Percentiles rank a stretch among this genome's conserved stretches.
Conservation (phyloP, 2,888 invertebrate species). For the Diaphora mendica region DNA sequence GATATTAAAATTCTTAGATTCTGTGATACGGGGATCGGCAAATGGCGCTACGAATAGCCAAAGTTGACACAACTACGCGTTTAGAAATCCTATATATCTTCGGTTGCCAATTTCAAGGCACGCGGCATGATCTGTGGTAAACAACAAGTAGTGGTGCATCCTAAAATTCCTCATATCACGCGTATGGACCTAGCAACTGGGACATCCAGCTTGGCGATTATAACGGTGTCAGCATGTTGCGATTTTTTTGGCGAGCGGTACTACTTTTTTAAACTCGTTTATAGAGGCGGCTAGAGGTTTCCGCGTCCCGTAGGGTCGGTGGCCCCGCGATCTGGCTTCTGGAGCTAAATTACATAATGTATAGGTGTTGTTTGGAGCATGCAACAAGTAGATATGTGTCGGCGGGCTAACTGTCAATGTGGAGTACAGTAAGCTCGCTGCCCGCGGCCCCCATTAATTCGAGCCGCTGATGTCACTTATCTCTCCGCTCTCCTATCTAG, state of each 20-base stretch:
- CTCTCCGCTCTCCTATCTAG: constrained; percentile 85
- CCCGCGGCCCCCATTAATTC: constrained; percentile 86
- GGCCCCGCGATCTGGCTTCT: constrained; percentile 83
- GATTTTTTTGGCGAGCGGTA: constrained; percentile 87
- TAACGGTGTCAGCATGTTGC: constrained; percentile 88
- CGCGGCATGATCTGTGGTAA: constrained; percentile 78
- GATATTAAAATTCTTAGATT: constrained; percentile 78
- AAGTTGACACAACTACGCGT: constrained; percentile 87
- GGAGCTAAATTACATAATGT: constrained; percentile 87
- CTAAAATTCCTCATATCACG: constrained; percentile 76
- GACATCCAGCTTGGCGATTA: constrained; percentile 87
- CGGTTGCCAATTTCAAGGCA: constrained; percentile 75
- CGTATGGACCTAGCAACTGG: constrained; percentile 83
- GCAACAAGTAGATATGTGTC: constrained; percentile 87
- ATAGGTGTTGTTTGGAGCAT: constrained; percentile 82
- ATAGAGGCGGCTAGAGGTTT: constrained; percentile 86
- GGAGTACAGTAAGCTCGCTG: constrained; percentile 86
- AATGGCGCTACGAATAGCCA: constrained; percentile 86
- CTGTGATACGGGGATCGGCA: constrained; percentile 83
- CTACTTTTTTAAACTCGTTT: constrained; percentile 87
- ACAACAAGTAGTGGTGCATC: constrained; percentile 82
- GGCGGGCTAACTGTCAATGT: constrained; percentile 86
- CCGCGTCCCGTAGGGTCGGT: constrained; percentile 86
- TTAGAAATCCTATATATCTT: constrained; percentile 80
- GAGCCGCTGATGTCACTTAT: constrained; percentile 87